A percentile compares a stretch with the other conserved stretches of the same genome.
These are phyloP conservation scores for Drosophila ercepeae DNA, from an alignment of 1,140 invertebrate species.

Conservation along the genomic window DNA sequence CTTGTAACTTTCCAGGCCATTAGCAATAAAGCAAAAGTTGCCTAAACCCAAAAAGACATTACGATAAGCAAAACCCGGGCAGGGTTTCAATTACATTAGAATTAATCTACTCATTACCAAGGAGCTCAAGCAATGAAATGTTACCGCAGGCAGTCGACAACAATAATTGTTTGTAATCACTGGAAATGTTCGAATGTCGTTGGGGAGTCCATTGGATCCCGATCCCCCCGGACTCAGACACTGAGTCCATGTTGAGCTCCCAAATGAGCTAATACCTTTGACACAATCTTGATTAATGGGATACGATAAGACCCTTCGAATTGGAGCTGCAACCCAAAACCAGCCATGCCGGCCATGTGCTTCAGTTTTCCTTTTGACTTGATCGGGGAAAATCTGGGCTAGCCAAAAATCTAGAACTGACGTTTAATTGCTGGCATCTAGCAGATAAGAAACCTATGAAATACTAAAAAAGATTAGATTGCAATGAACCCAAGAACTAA, in stretches of 20 bases:
- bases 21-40: slow-evolving; percentile 15
- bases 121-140: slow-evolving; percentile 24
- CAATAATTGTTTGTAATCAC: slow-evolving; percentile 40
- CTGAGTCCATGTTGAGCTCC: slow-evolving; percentile 32
- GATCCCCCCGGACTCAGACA: slow-evolving; percentile 31
- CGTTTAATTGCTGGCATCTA: slow-evolving; percentile 29
- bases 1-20: slow-evolving; percentile 22
- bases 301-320: slow-evolving; percentile 12
- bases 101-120: slow-evolving; percentile 36
- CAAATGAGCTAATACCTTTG: slow-evolving; percentile 55
- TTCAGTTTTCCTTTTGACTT: slow-evolving; percentile 7
- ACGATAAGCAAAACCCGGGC: slow-evolving; percentile 17
- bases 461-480: slow-evolving; percentile 22
- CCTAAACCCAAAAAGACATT: slow-evolving; percentile 2
- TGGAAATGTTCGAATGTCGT: slow-evolving; percentile 10
- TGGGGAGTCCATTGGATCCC: slow-evolving; percentile 3
- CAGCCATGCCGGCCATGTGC: slow-evolving; percentile 5
- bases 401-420: slow-evolving; percentile 16
- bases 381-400: slow-evolving; percentile 8
- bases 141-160: slow-evolving; percentile 31
- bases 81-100: slow-evolving; percentile 34
- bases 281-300: slow-evolving; percentile 58
- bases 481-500: background rate
- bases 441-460: slow-evolving; percentile 34
- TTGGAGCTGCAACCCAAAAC: slow-evolving; percentile 1